Percentiles rank a stretch among this genome's conserved stretches.
These are phyloP conservation scores for Anas acuta DNA, from an alignment of 2,797 vertebrate genomes.

Conservation along the genomic window DNA sequence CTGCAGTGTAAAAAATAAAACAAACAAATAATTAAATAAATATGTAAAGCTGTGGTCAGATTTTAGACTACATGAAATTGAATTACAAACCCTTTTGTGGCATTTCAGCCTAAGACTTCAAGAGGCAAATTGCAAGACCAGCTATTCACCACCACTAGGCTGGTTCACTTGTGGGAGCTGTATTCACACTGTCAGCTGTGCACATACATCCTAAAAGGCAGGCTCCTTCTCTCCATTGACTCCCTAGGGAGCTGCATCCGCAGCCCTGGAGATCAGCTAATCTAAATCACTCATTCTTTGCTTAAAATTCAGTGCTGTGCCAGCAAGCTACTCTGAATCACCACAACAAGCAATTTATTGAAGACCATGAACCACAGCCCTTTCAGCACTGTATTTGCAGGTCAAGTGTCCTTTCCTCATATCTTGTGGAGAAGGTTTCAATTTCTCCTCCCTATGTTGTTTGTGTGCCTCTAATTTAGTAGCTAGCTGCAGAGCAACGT, in stretches of 20 bases:
- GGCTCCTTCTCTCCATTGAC: background rate
- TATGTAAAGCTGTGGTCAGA: background rate
- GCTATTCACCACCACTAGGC: background rate
- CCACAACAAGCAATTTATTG: background rate
- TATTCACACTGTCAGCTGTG: accelerated
- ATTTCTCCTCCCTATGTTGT: background rate
- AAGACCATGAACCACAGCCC: background rate
- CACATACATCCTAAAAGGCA: background rate
- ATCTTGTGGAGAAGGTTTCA: background rate
- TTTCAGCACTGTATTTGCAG: background rate
- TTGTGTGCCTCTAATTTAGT: background rate
- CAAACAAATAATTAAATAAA: background rate
- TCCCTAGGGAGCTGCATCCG: background rate
- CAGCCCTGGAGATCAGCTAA: background rate
- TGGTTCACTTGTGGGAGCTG: background rate
- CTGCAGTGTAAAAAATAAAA: background rate
- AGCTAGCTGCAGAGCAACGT: background rate
- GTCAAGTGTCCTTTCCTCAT: background rate
- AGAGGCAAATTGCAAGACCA: background rate
- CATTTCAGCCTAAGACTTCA: background rate
- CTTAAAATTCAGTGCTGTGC: background rate
- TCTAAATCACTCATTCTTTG: background rate
- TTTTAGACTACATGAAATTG: background rate
- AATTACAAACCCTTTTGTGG: background rate
- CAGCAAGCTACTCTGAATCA: background rate